phyloP scores from a whole-genome alignment of 2,888 invertebrate species.

The Drosophila phalerata region DNA sequence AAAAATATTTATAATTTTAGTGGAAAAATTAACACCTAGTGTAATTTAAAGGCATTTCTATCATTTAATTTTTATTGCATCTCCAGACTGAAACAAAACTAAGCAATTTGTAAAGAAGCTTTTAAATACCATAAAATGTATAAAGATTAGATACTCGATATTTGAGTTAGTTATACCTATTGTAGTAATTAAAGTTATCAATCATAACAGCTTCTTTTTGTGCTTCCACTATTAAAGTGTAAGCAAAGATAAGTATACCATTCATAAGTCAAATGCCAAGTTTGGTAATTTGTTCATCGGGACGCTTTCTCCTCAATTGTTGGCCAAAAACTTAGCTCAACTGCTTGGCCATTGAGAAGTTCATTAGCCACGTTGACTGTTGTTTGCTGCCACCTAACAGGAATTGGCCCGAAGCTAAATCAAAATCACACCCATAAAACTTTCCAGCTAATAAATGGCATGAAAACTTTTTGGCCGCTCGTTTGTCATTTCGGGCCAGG shows the following conservation, averaged over 20 bases:
- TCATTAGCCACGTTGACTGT: conserved; percentile 43
- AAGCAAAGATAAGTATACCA: conserved; percentile 50
- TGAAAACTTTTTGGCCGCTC: conserved; percentile 67
- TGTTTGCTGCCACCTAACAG: conserved; percentile 23
- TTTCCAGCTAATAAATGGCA: conserved; percentile 75
- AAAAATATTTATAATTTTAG: too few species aligned
- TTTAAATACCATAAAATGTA: background rate
- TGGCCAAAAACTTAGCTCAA: conserved; percentile 38
- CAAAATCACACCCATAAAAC: conserved; percentile 73
- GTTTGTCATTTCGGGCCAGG: conserved; percentile 65
- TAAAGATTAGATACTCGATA: conserved; percentile 1
- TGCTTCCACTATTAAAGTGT: conserved; percentile 40
- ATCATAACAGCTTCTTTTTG: conserved; percentile 22
- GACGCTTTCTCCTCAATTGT: conserved; percentile 37
- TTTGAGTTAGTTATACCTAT: conserved; percentile 36
- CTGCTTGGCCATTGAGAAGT: conserved; percentile 45
- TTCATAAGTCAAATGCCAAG: conserved; percentile 57
- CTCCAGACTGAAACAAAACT: too few species aligned
- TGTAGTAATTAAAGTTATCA: conserved; percentile 55
- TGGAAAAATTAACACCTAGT: too few species aligned
- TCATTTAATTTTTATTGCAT: too few species aligned
- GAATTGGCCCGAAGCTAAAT: conserved; percentile 61
- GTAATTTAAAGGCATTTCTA: too few species aligned
- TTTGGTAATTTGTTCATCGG: conserved; percentile 16
- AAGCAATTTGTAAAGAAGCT: background rate